phyloP scores from a whole-genome alignment of 2,113 vertebrate species.

The Dunckerocampus dactyliophorus region DNA sequence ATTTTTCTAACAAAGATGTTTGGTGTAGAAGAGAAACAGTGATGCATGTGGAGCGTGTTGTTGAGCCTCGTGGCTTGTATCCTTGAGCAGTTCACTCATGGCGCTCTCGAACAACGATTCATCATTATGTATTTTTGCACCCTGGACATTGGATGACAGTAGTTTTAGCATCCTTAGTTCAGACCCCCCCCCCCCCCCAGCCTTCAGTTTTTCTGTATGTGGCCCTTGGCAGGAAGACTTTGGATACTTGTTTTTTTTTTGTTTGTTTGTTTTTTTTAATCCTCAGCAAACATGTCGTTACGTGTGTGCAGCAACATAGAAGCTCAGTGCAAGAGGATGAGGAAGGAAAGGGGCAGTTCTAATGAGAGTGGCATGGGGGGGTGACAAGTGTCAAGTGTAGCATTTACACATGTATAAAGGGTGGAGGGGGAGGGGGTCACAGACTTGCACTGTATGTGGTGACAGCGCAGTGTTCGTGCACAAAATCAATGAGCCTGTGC shows the following conservation, averaged over 20 bases:
- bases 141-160: too few relatives aligned
- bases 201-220: too few relatives aligned
- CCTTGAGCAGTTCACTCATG: background rate
- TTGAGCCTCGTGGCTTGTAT: background rate
- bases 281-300: too few relatives aligned
- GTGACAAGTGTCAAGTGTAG: constrained; percentile 52
- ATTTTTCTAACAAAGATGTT: background rate
- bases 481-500: constrained; percentile 56
- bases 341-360: too few relatives aligned
- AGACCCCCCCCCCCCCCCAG: too few relatives aligned
- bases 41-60: background rate
- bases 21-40: background rate
- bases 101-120: background rate
- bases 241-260: too few relatives aligned
- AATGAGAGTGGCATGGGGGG: constrained; percentile 27
- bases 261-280: too few relatives aligned
- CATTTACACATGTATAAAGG: constrained; percentile 61
- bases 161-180: too few relatives aligned
- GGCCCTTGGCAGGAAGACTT: too few relatives aligned
- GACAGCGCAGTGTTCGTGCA: constrained; percentile 57
- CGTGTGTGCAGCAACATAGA: too few relatives aligned
- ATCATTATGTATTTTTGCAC: too few relatives aligned
- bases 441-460: constrained; percentile 36
- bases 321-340: background rate
- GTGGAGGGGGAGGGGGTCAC: constrained; percentile 24